Evolutionary conservation across 2,888 invertebrate genomes (phyloP).

Genomic region (Vanessa cardui): DNA sequence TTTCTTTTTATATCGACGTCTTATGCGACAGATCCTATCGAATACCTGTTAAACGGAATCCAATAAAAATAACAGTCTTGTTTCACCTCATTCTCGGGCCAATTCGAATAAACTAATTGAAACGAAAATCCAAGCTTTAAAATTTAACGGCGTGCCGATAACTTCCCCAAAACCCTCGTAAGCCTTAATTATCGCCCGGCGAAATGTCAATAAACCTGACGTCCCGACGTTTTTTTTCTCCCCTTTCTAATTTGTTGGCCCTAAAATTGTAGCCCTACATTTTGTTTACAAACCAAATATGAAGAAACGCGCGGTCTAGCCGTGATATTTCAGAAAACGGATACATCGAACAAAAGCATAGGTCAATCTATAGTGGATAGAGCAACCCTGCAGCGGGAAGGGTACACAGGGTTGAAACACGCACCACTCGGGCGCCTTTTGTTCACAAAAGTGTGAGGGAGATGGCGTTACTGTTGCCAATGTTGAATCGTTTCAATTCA

Average conservation of each 20-base stretch:
- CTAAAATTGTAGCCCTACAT: constrained; percentile 72
- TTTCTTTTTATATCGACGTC: constrained; percentile 18
- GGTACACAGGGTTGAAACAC: constrained; percentile 68
- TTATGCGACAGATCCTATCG: constrained; percentile 35
- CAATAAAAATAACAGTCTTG: constrained; percentile 47
- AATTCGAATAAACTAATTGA: constrained; percentile 59
- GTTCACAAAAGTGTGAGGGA: constrained; percentile 53
- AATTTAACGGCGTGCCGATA: constrained; percentile 71
- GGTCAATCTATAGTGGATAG: constrained; percentile 55
- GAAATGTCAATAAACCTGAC: constrained; percentile 80
- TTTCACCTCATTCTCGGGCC: constrained; percentile 52
- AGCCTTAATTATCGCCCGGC: constrained; percentile 77
- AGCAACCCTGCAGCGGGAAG: constrained; percentile 67
- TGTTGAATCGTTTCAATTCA: constrained; percentile 54
- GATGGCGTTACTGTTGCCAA: constrained; percentile 54
- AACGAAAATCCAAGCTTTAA: constrained; percentile 65
- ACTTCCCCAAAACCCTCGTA: constrained; percentile 58
- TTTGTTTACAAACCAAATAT: constrained; percentile 46
- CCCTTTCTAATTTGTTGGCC: constrained; percentile 78
- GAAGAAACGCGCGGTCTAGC: constrained; percentile 36
- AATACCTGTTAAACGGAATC: constrained; percentile 44
- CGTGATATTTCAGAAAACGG: constrained; percentile 36
- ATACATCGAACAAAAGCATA: constrained; percentile 39
- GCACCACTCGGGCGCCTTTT: constrained; percentile 55
- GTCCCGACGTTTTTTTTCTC: constrained; percentile 63